Evolutionary conservation across 2,888 invertebrate genomes (phyloP).

Genomic region (Phragmatobia fuliginosa): DNA sequence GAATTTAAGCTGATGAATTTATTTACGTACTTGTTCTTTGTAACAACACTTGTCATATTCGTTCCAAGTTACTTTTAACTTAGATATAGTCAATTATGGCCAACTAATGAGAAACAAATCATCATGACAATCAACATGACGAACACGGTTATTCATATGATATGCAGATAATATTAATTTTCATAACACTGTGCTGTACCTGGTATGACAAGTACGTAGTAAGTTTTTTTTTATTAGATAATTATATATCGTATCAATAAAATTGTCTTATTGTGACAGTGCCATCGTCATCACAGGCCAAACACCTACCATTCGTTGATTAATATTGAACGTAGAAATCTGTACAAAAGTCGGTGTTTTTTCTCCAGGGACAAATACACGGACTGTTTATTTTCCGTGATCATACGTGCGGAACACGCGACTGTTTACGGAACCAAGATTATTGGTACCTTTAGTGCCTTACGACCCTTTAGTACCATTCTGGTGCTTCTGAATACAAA

Average conservation of each 20-base stretch:
- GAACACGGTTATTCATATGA: too few relatives aligned
- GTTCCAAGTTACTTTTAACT: constrained; percentile 14
- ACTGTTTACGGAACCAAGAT: constrained; percentile 26
- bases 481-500: constrained; percentile 22
- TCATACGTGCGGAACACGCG: constrained; percentile 15
- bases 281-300: background rate
- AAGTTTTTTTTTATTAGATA: background rate
- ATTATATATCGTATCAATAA: background rate
- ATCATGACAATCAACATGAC: too few relatives aligned
- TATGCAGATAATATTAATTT: background rate
- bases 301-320: background rate
- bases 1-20: constrained; percentile 38
- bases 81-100: background rate
- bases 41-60: constrained; percentile 31
- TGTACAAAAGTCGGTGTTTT: constrained; percentile 15
- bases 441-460: constrained; percentile 22
- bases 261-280: constrained; percentile 3
- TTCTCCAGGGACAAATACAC: constrained; percentile 17
- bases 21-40: constrained; percentile 36
- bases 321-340: constrained; percentile 13
- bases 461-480: constrained; percentile 18
- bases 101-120: too few relatives aligned
- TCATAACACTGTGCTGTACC: background rate
- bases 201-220: background rate
- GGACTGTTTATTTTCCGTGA: constrained; percentile 12